Conservation (phyloP, 2,113 vertebrate genomes). For the Enhydra lutris region DNA sequence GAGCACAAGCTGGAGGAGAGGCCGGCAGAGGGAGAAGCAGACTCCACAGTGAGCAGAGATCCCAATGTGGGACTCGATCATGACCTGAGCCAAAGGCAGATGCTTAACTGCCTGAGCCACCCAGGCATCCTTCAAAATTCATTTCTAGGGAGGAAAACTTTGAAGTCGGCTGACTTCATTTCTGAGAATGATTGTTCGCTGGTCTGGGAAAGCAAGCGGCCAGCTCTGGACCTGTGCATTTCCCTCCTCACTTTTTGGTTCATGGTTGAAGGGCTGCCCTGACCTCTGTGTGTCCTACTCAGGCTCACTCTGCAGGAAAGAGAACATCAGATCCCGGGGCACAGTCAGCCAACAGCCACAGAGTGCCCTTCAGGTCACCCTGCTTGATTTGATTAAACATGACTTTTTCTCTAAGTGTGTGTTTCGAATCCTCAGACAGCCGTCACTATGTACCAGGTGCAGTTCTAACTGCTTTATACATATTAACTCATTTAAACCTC, state of each 20-base stretch:
- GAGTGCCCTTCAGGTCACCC: not conserved
- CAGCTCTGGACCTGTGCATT: fast-evolving
- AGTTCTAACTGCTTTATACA: not conserved
- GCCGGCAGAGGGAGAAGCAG: not conserved
- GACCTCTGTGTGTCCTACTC: not conserved
- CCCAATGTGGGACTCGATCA: too few relatives aligned
- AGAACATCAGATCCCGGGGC: not conserved
- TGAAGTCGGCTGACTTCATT: not conserved
- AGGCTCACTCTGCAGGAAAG: not conserved
- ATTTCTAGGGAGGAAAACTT: not conserved
- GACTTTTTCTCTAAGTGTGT: not conserved
- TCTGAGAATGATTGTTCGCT: not conserved
- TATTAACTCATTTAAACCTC: not conserved
- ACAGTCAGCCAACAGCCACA: not conserved
- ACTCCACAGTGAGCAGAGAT: not conserved
- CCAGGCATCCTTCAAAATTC: not conserved
- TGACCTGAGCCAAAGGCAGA: too few relatives aligned
- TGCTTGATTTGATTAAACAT: not conserved
- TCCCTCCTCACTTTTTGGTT: not conserved
- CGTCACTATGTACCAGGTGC: not conserved
- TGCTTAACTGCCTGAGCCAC: not conserved
- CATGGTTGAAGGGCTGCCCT: not conserved
- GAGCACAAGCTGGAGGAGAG: not conserved
- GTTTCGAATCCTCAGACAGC: not conserved
- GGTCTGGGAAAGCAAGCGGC: not conserved